A percentile compares a stretch with the other conserved stretches of the same genome.
phyloP scores from a whole-genome alignment of 2,888 invertebrate species.

The Pelosia muscerda region DNA sequence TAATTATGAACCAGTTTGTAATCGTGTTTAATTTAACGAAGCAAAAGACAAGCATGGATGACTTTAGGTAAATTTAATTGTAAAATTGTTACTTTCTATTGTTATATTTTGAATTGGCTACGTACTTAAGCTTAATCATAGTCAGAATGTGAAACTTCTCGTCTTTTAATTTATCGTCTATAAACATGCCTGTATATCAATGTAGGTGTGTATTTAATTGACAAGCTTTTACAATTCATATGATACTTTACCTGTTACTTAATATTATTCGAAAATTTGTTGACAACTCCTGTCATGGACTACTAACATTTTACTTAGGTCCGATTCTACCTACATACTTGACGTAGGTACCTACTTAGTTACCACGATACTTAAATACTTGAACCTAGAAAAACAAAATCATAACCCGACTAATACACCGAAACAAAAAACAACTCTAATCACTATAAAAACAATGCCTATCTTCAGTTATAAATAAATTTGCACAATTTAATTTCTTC shows the following conservation, averaged over 20 bases:
- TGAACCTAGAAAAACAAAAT: not conserved
- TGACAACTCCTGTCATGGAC: too few species aligned
- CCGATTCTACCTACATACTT: too few species aligned
- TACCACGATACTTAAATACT: not conserved
- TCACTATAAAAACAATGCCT: not conserved
- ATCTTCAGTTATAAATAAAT: not conserved
- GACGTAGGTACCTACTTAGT: too few species aligned
- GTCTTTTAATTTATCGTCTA: too few species aligned
- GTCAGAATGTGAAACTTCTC: too few species aligned
- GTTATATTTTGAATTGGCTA: not conserved
- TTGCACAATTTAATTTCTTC: conserved; percentile 2
- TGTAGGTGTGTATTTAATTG: too few species aligned
- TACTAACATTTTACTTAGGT: not conserved
- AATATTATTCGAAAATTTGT: too few species aligned
- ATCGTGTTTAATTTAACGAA: conserved; percentile 13
- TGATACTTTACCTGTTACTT: too few species aligned
- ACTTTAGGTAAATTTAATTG: not conserved
- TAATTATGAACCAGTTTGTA: conserved; percentile 15
- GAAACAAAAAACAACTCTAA: not conserved
- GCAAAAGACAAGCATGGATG: not conserved
- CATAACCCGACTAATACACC: not conserved
- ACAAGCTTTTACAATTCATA: too few species aligned
- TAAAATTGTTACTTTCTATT: not conserved
- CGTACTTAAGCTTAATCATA: not conserved
- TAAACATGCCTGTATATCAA: too few species aligned